phyloP scores from a whole-genome alignment of 2,113 vertebrate genomes.

The Corydoras sp. region DNA sequence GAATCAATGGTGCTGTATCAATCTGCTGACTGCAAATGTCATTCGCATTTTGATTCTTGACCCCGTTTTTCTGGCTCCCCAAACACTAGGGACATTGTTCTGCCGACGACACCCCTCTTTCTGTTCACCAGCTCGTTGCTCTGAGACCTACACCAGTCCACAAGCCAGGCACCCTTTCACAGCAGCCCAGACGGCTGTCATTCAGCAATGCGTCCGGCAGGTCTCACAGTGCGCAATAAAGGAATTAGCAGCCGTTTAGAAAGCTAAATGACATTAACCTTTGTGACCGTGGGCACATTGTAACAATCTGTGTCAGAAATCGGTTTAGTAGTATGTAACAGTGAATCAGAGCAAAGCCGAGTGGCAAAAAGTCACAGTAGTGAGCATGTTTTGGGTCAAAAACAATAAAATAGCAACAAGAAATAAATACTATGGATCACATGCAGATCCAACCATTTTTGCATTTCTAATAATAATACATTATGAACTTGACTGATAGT shows the following conservation, averaged over 20 bases:
- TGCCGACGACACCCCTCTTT: conserved; percentile 48
- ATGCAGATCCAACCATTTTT: neutral
- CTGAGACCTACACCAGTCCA: conserved; percentile 70
- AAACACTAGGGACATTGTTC: conserved; percentile 64
- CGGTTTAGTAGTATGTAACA: conserved; percentile 63
- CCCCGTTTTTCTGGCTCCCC: conserved; percentile 60
- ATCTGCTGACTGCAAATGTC: conserved; percentile 76
- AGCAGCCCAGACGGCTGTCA: conserved; percentile 59
- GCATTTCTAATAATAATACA: neutral
- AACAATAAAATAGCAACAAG: neutral
- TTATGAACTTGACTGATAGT: too few species aligned
- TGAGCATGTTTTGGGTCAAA: conserved; percentile 8
- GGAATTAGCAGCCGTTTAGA: conserved; percentile 55
- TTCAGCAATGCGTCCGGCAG: conserved; percentile 69
- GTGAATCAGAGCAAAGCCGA: conserved; percentile 63
- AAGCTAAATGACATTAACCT: conserved; percentile 62
- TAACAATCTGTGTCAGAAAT: conserved; percentile 71
- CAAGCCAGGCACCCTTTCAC: conserved; percentile 61
- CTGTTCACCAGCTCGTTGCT: conserved; percentile 44
- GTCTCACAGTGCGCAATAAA: conserved; percentile 61
- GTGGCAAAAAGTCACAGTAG: conserved; percentile 49
- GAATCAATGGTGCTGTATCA: conserved; percentile 76
- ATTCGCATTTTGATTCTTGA: conserved; percentile 76
- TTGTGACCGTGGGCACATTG: conserved; percentile 68
- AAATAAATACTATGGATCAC: neutral